Evolutionary conservation across 1,140 invertebrate species (phyloP).

Genomic region (Zaprionus tsacasi): DNA sequence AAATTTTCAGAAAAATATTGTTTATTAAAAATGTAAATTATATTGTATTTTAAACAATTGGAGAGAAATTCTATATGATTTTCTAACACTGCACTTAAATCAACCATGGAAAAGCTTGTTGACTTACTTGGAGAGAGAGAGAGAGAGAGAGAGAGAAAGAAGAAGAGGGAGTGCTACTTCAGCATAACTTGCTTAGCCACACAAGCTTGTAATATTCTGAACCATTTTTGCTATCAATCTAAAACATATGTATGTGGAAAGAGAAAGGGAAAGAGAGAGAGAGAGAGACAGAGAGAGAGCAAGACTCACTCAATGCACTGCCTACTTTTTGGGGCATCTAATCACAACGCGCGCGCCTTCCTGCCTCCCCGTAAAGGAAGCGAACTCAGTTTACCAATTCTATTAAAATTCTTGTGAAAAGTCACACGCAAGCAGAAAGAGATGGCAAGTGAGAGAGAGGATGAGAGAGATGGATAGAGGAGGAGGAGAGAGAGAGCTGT

Average conservation of each 20-base stretch:
- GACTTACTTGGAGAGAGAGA: slow-evolving; percentile 8
- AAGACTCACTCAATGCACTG: slow-evolving; percentile 29
- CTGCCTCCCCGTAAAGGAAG: not conserved
- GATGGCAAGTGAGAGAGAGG: not conserved
- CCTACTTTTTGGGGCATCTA: slow-evolving; percentile 73
- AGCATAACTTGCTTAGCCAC: slow-evolving; percentile 28
- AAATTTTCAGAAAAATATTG: too few species aligned
- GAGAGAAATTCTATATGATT: slow-evolving; percentile 11
- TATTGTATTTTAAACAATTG: not conserved
- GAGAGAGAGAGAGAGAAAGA: too few species aligned
- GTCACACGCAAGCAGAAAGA: slow-evolving; percentile 45
- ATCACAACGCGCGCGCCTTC: slow-evolving; percentile 39
- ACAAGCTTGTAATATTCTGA: slow-evolving; percentile 13
- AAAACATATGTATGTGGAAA: not conserved
- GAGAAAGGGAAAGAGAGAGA: not conserved
- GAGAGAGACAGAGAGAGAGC: not conserved
- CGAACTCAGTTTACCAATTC: slow-evolving; percentile 74
- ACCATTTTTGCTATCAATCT: slow-evolving; percentile 16
- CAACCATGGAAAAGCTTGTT: slow-evolving; percentile 21
- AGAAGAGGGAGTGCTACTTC: slow-evolving; percentile 5
- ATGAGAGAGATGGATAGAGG: not conserved
- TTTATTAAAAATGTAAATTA: too few species aligned
- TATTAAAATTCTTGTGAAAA: slow-evolving; percentile 79
- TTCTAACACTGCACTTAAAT: slow-evolving; percentile 31
- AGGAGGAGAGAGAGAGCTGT: slow-evolving; percentile 2